Percentiles rank a stretch among this genome's conserved stretches.
Evolutionary conservation across 2,797 vertebrate genomes (phyloP).

Genomic region (Hyperoplus immaculatus): DNA sequence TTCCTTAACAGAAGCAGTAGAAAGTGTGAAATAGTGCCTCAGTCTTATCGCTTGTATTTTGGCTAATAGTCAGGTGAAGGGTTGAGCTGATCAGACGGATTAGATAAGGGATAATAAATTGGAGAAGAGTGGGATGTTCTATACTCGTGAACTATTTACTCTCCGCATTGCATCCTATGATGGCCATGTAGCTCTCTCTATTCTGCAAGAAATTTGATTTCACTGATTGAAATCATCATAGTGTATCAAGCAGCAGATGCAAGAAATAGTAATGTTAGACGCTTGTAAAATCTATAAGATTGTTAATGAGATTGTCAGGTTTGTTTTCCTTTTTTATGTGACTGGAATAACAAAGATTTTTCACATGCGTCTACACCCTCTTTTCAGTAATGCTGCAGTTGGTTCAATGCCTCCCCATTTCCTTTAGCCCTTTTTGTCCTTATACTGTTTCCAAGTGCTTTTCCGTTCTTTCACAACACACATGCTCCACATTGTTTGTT

Average conservation of each 20-base stretch:
- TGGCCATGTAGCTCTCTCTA: not conserved
- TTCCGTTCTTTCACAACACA: slow-evolving; percentile 15
- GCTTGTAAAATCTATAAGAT: slow-evolving; percentile 50
- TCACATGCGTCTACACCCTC: not conserved
- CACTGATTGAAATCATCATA: slow-evolving; percentile 27
- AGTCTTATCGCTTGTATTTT: slow-evolving; percentile 37
- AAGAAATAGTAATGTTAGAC: slow-evolving; percentile 38
- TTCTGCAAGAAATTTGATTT: slow-evolving; percentile 39
- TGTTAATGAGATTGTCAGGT: slow-evolving; percentile 58
- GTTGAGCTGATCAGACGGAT: slow-evolving; percentile 50
- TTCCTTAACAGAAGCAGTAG: slow-evolving; percentile 32
- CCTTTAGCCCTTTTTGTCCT: not conserved
- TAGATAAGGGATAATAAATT: slow-evolving; percentile 60
- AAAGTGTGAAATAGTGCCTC: slow-evolving; percentile 21
- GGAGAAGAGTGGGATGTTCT: slow-evolving; percentile 43
- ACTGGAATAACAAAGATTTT: slow-evolving; percentile 34
- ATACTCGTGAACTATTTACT: slow-evolving; percentile 39
- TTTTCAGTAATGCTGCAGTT: not conserved
- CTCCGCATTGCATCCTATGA: not conserved
- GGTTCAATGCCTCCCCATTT: not conserved
- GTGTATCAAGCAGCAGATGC: slow-evolving; percentile 16
- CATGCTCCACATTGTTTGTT: slow-evolving; percentile 17
- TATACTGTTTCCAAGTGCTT: not conserved
- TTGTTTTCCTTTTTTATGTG: slow-evolving; percentile 37
- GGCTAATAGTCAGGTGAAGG: slow-evolving; percentile 48